Evolutionary conservation across 2,797 vertebrate species (phyloP), one percentile per base, ranked within the genome.

Genomic region (Eurystomus glaucurus): DNA sequence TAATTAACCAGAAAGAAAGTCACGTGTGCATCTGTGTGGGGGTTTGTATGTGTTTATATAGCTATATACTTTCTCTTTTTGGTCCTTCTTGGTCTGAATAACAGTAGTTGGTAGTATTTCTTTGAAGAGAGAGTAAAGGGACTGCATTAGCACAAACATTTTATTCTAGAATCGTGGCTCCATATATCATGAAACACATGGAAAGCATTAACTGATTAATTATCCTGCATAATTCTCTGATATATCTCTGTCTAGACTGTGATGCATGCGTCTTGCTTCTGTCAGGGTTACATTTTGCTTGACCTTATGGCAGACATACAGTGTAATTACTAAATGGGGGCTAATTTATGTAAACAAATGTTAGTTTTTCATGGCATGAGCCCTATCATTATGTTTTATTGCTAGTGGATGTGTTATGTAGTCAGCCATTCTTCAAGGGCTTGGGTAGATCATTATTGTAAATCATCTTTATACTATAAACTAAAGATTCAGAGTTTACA

Each of bases 291-390:
- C 68, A 50, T 91, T 97, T 92, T 83, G 50, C 69, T 95, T 97
- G 95, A 97, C 97, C 98, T 98, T 96, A 85, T 81, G 81, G 83
- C 86, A 94, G 77, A 62, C 78, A 74, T 93, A 85, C 71, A 96
- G 14, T 96, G 69, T 97, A 97, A 97, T 96, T 97, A 96, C 87
- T 97, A 96, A 98, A 96, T 95, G 79, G 66, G 26, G 88, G 48
- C 72, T 98, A 97, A 98, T 98, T 98, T 97, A 84, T 97, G 83
- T 97, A 96, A 98, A 94, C 91, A 97, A 93, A 84, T 29, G 10
- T 89, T 90, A 66, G 70, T 50, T 65, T 92, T 90, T 77, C 54
- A 50, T 74, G 84, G 22, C 48, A 77, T 51, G 85, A 93, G 71
- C 69, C 15, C 43, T 75, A 17, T 94, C 76, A 75, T 93, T 84